Percentiles rank a stretch among this genome's conserved stretches.
Evolutionary conservation across 2,888 invertebrate genomes (phyloP).

Genomic region (Lasioglossum pauxillum): DNA sequence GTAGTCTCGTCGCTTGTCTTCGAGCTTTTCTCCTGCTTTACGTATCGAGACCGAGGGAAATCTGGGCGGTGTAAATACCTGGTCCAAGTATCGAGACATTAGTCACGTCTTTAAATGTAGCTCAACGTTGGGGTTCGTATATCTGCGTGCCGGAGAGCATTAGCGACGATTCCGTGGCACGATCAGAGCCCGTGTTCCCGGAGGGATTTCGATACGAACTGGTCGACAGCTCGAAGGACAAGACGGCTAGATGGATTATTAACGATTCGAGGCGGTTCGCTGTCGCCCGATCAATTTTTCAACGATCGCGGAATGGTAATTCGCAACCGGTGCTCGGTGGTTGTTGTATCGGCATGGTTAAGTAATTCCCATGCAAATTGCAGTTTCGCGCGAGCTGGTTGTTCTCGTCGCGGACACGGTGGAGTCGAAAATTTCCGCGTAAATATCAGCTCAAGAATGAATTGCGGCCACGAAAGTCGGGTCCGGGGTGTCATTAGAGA

Average conservation of each 20-base stretch:
- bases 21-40: conserved; percentile 38
- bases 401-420: neutral
- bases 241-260: conserved; percentile 49
- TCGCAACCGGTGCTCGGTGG: neutral
- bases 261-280: conserved; percentile 18
- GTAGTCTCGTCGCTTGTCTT: conserved; percentile 68
- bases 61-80: conserved; percentile 67
- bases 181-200: conserved; percentile 20
- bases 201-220: conserved; percentile 45
- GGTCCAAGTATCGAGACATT: conserved; percentile 71
- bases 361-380: conserved; percentile 30
- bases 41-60: conserved; percentile 44
- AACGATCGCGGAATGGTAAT: neutral
- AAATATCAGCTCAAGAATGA: conserved; percentile 71
- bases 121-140: conserved; percentile 55
- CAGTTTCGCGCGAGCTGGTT: neutral
- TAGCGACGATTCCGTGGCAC: conserved; percentile 57
- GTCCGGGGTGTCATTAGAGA: conserved; percentile 78
- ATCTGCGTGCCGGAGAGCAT: conserved; percentile 53
- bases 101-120: conserved; percentile 78
- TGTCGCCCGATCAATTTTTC: neutral
- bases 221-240: conserved; percentile 19
- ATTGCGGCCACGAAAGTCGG: conserved; percentile 65
- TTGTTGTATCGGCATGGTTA: neutral
- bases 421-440: conserved; percentile 60